Evolutionary conservation across 2,113 vertebrate genomes (phyloP), one percentile per base, ranked within the genome.

Genomic region (Galemys pyrenaicus): DNA sequence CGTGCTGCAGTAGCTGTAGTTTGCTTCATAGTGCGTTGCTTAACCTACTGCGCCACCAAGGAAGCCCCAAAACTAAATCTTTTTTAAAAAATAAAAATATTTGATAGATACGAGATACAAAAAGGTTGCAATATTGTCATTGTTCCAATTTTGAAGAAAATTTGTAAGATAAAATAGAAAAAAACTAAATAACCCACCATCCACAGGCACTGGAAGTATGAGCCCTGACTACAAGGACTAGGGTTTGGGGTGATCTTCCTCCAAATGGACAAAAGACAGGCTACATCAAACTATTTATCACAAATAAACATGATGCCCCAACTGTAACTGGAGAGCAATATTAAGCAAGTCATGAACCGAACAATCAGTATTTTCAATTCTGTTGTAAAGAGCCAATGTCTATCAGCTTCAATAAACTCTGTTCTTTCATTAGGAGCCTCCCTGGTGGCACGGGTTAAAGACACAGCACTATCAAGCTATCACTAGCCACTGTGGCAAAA

Each of bases 101-200:
- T 54, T 84, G 26, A 62, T 74, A 28, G 7, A 22, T n/a, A 62
- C 67, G 67, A 87, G 67, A 32, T 64, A 80, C 24, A 46, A 49
- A 86, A 95, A 75, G 91, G 54, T 1, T 54, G 4, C 68, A 71
- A 58, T 74, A 37, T 58, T 51, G 49, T 60, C 19, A 67, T 46
- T 35, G 58, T 75, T 17, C 68, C 19, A 73, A n/a, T 92, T 89
- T 95, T 41, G 24, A 77, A 92, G 46, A 89, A 82, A 85, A 89
- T 58, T 51, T 39, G 28, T 68, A 73, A 74, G 30, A 68, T 37
- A 5, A 81, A 15, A 22, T 77, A 46, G 32, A 68, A 64, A 54
- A 78, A 87, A 2, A 35, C n/a, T 86, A 68, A 91, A 78, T 71
- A 30, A 62, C 17, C 30, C 4, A 16, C 22, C 13, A 24, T 64